Base-by-base conservation (phyloP, 2,797 vertebrate species). In the Tiaroga cobitis region DNA sequence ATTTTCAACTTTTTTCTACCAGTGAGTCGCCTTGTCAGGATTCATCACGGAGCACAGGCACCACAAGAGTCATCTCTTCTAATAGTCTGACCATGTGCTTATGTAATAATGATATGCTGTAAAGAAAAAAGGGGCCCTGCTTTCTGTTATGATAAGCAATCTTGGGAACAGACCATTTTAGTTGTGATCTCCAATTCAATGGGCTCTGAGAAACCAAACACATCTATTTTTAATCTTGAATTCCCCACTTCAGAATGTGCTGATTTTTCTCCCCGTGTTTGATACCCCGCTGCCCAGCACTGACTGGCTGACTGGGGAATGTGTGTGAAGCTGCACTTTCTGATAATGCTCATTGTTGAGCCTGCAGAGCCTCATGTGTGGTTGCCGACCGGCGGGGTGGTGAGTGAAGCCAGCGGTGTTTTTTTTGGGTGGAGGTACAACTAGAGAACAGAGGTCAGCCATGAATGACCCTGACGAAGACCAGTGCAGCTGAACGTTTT, bases 81-180 rank as follows among this genome's bases (percentile, higher is more conserved):
- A 86, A 88, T 65, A 80, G 83, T 54, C 41, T 68, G 79, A 87
- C 87, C 87, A 43, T 84, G 74, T 24, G 46, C 32, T 87, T 87
- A 89, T 89, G 87, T 81, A 88, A 88, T 90, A 89, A 90, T 83
- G 77, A 85, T 89, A 84, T 75, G 43, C 79, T 86, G 73, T 75
- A 69, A 80, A 83, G 78, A 78, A 82, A 81, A 70, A 32, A 4
- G 3, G 61, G 76, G 54, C 77, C 63, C 80, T 84, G 61, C 61
- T 83, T 51, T 88, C 74, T 84, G 77, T 81, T 88, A 85, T 80
- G 86, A 81, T 85, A 76, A 88, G 84, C 84, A 82, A 84, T 84
- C 70, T 80, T 74, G 79, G 85, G 75, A 87, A 69, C 84, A 80
- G 84, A 87, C 51, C 74, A 39, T 88, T 86, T 84, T 69, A 70